These are phyloP conservation scores for Drosophila peninsularis DNA, from an alignment of 2,888 invertebrate species.

Conservation along the genomic window DNA sequence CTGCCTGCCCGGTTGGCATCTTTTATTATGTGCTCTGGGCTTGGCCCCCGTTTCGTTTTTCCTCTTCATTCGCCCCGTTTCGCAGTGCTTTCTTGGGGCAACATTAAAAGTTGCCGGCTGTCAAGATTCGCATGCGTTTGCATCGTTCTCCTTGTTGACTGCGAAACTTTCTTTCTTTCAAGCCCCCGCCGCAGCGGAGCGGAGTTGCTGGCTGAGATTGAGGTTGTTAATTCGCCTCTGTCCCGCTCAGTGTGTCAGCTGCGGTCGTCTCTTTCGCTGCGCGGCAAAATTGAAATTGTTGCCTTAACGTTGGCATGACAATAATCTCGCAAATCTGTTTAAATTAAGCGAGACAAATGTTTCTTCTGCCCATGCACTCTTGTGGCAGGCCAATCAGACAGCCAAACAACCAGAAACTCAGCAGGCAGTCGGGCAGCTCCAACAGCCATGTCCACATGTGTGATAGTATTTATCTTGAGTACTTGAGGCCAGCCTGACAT, in stretches of 20 bases:
- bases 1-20: slow-evolving; percentile 20
- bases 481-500: slow-evolving; percentile 40
- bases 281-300: slow-evolving; percentile 77
- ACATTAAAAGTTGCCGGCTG: slow-evolving; percentile 84
- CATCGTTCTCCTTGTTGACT: slow-evolving; percentile 63
- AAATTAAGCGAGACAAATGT: slow-evolving; percentile 82
- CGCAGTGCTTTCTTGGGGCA: slow-evolving; percentile 52
- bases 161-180: slow-evolving; percentile 57
- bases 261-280: slow-evolving; percentile 16
- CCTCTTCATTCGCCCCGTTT: slow-evolving; percentile 2
- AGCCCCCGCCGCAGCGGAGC: slow-evolving; percentile 30
- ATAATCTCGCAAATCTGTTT: slow-evolving; percentile 82
- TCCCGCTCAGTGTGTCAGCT: slow-evolving; percentile 55
- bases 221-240: slow-evolving; percentile 67
- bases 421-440: slow-evolving; percentile 12
- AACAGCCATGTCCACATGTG: slow-evolving; percentile 51
- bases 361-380: slow-evolving; percentile 59
- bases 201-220: slow-evolving; percentile 43
- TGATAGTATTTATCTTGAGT: slow-evolving; percentile 49
- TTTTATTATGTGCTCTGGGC: slow-evolving; percentile 36
- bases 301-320: slow-evolving; percentile 81
- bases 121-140: slow-evolving; percentile 76
- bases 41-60: slow-evolving; percentile 11
- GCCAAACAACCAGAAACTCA: slow-evolving; percentile 20
- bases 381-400: slow-evolving; percentile 54